Base-by-base conservation (phyloP, 2,888 invertebrate genomes). In the Oegoconia quadripuncta region DNA sequence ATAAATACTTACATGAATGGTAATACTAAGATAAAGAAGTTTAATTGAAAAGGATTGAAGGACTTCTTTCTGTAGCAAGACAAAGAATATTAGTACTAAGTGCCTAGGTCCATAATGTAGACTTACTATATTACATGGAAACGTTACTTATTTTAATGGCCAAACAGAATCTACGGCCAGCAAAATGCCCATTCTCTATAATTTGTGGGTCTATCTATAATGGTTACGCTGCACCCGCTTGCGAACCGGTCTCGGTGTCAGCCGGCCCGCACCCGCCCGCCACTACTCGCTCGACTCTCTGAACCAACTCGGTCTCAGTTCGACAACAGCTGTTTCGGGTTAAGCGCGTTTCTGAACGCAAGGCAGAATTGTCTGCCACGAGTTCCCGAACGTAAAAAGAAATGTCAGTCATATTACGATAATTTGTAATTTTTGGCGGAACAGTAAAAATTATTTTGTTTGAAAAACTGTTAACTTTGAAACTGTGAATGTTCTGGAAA, bases 311-410 rank as follows among this genome's bases (percentile, higher is more conserved):
- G 23, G 5, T 34, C 54, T 76, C 69, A 78, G 79, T 83, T 72
- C 65, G 61, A 62, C 62, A 72, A 76, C 75, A 68, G 72, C 69
- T 67, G 74, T 72, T 70, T 27, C 17, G 32, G 27, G 56, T 48
- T 54, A 66, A 52, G 62, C 46, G 50, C 69, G 73, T 74, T 77
- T 74, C 59, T 48, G 73, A 78, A 78, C 77, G 73, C 41, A 62
- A 46, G 37, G 33, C 41, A n/a, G n/a, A n/a, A n/a, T n/a, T n/a
- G n/a, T n/a, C 34, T 50, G 38, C 41, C 46, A 39, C 48, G 49
- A 49, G 54, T 58, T 64, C 55, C 57, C 59, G 71, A 76, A 74
- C 73, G 67, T 57, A 52, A 56, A 52, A 54, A 55, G 48, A 68
- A 70, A 70, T 69, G 79, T 74, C 81, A 79, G 41, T 31, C n/a